Conservation (phyloP, 1,140 invertebrate species). For the Eriosoma lanigerum region DNA sequence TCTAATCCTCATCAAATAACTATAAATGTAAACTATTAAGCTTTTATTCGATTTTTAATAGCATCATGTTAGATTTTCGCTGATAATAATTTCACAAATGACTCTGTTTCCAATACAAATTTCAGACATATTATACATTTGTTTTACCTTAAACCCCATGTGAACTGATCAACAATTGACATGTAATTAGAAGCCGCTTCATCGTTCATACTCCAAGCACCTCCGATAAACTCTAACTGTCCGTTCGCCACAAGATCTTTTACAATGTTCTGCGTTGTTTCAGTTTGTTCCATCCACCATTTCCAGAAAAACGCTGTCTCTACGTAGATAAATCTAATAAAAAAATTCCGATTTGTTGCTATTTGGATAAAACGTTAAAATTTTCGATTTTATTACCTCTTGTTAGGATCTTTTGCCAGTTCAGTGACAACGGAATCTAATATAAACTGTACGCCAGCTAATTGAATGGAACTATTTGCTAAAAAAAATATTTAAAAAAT, state of each 20-base stretch:
- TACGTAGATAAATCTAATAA: slow-evolving; percentile 66
- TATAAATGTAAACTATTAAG: too few relatives aligned
- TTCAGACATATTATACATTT: too few relatives aligned
- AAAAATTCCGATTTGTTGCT: too few relatives aligned
- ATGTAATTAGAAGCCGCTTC: slow-evolving; percentile 71
- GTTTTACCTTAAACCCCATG: slow-evolving; percentile 56
- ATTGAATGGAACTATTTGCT: slow-evolving; percentile 45
- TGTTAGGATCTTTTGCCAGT: slow-evolving; percentile 61
- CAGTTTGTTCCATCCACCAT: slow-evolving; percentile 67
- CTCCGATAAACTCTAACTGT: slow-evolving; percentile 66
- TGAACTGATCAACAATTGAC: slow-evolving; percentile 72
- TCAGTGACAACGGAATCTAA: slow-evolving; percentile 65
- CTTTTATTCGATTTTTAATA: too few relatives aligned
- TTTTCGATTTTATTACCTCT: slow-evolving; percentile 54
- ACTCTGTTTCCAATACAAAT: too few relatives aligned
- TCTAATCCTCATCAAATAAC: too few relatives aligned
- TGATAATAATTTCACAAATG: too few relatives aligned
- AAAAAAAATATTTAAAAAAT: neutral
- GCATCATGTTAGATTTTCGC: too few relatives aligned
- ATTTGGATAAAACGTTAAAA: neutral
- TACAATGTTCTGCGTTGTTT: slow-evolving; percentile 59
- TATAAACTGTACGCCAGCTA: slow-evolving; percentile 63
- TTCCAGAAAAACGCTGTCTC: slow-evolving; percentile 71
- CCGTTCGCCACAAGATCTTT: slow-evolving; percentile 59
- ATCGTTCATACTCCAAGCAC: slow-evolving; percentile 69